Evolutionary conservation across 2,113 vertebrate genomes (phyloP).

Genomic region (Lepus timidus): DNA sequence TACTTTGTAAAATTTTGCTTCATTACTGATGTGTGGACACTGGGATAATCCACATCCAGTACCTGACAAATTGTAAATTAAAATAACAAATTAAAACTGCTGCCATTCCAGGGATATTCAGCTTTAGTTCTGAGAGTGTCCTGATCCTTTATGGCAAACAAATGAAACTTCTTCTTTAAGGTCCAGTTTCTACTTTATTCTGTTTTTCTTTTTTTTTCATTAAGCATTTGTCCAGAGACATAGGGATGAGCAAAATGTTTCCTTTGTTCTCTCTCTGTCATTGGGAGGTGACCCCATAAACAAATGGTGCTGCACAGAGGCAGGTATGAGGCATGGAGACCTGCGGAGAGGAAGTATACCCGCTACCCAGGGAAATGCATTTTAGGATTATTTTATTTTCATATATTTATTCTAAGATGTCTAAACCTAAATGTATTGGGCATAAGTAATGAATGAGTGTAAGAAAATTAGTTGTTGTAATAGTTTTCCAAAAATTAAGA

Average conservation of each 20-base stretch:
- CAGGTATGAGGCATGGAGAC: fast-evolving
- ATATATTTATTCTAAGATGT: not conserved
- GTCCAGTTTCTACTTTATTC: not conserved
- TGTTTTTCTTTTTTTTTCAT: not conserved
- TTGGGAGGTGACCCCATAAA: not conserved
- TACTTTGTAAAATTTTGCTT: not conserved
- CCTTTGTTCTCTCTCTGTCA: not conserved
- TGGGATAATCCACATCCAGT: not conserved
- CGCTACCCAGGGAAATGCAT: not conserved
- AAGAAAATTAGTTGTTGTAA: not conserved
- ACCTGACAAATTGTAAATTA: not conserved
- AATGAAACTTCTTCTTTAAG: not conserved
- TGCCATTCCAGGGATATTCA: not conserved
- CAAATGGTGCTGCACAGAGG: not conserved
- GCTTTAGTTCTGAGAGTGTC: not conserved
- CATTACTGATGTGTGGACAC: not conserved
- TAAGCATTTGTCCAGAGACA: not conserved
- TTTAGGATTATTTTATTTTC: not conserved
- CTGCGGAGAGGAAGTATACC: not conserved
- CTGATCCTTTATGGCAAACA: not conserved
- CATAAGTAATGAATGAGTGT: not conserved
- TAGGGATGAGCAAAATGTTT: not conserved
- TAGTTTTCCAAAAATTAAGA: not conserved
- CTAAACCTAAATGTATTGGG: not conserved
- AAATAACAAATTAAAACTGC: too few species aligned